A percentile compares a stretch with the other conserved stretches of the same genome.
Conservation (phyloP, 2,797 vertebrate species). For the Semaprochilodus insignis region DNA sequence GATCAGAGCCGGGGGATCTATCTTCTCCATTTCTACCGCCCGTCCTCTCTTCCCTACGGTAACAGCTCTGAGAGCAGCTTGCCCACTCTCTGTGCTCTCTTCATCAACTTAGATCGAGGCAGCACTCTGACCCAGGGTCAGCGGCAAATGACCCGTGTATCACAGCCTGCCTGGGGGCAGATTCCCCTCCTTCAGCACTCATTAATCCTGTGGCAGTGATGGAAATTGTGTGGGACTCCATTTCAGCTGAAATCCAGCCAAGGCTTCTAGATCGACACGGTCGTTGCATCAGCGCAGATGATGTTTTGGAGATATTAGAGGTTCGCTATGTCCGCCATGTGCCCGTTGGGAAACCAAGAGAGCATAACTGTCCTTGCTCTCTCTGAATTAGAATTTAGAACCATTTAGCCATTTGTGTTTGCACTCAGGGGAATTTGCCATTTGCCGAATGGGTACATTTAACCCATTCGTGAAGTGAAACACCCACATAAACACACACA, state of each 20-base stretch:
- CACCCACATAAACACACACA: no score
- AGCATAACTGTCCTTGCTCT: no score
- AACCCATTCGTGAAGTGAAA: no score
- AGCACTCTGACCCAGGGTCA: slow-evolving; percentile 1
- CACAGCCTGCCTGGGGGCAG: neutral
- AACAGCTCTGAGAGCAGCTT: neutral
- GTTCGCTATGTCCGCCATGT: neutral
- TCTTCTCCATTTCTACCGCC: slow-evolving; percentile 23
- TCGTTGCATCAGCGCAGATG: neutral
- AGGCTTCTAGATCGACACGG: neutral
- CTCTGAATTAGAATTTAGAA: no score
- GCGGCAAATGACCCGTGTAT: neutral
- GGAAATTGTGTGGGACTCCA: neutral
- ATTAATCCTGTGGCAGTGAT: neutral
- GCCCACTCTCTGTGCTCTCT: neutral
- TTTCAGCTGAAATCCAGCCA: neutral
- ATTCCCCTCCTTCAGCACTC: neutral
- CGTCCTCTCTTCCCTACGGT: neutral
- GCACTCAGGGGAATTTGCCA: no score
- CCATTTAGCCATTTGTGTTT: no score
- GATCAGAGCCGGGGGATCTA: neutral
- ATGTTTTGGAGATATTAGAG: neutral
- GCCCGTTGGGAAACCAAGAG: no score
- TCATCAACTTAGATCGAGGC: slow-evolving; percentile 21
- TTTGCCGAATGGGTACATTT: no score